A percentile compares a stretch with the other conserved stretches of the same genome.
phyloP scores from a whole-genome alignment of 2,888 invertebrate genomes.

The Hololepta plana region DNA sequence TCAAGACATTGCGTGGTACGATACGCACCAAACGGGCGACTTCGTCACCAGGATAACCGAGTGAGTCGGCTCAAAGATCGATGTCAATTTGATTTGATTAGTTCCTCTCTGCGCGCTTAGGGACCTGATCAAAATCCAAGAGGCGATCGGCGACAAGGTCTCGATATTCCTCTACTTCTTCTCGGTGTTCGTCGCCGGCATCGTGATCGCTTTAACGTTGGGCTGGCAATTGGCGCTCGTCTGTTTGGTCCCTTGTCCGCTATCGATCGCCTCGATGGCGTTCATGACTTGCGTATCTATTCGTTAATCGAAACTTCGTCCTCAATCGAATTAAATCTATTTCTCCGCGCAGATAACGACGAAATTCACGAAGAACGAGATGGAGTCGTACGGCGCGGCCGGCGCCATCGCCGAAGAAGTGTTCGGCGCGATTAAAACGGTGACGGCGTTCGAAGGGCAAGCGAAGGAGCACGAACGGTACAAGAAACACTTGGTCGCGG shows the following conservation, averaged over 20 bases:
- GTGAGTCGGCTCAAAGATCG: constrained; percentile 29
- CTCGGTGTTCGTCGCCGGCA: constrained; percentile 44
- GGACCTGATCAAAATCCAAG: constrained; percentile 57
- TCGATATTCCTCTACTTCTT: constrained; percentile 55
- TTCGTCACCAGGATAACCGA: constrained; percentile 59
- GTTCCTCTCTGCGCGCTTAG: constrained; percentile 26
- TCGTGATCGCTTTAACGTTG: constrained; percentile 50
- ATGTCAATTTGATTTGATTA: constrained; percentile 1
- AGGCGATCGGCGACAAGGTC: constrained; percentile 70
- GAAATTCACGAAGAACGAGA: constrained; percentile 43
- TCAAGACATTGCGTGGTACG: constrained; percentile 61
- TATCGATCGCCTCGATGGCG: constrained; percentile 46
- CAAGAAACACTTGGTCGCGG: constrained; percentile 36
- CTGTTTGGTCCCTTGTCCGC: constrained; percentile 51
- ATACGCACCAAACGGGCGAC: constrained; percentile 51
- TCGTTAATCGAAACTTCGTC: not conserved
- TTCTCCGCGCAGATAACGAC: constrained; percentile 47
- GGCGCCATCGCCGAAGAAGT: constrained; percentile 65
- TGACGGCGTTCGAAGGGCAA: constrained; percentile 63
- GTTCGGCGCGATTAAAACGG: constrained; percentile 52
- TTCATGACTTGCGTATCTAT: constrained; percentile 40
- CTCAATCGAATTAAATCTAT: constrained; percentile 6
- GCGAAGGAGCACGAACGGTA: constrained; percentile 50
- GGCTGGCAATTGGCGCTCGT: constrained; percentile 73
- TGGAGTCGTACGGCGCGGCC: constrained; percentile 55